phyloP scores from a whole-genome alignment of 1,140 invertebrate genomes.

The Matsumurasca onukii region DNA sequence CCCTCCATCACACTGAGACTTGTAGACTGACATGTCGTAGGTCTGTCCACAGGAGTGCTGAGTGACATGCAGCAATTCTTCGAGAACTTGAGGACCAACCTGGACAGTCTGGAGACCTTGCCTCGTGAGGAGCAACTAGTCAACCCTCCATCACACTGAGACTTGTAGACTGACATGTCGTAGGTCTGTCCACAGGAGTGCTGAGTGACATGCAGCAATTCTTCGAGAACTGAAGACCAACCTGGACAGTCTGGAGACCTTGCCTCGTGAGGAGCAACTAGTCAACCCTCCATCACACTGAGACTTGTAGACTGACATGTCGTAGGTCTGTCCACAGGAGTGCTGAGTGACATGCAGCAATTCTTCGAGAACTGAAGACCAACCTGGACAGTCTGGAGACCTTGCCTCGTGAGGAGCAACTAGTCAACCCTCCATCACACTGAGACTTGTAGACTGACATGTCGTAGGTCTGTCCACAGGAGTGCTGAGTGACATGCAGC shows the following conservation, averaged over 20 bases:
- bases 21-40: conserved; percentile 5
- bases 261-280: conserved; percentile 36
- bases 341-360: conserved; percentile 42
- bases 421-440: conserved; percentile 32
- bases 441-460: no score
- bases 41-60: conserved; percentile 37
- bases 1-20: no score
- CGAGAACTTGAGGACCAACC: conserved; percentile 39
- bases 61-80: conserved; percentile 44
- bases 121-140: conserved; percentile 36
- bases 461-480: conserved; percentile 34
- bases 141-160: no score
- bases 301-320: no score
- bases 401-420: conserved; percentile 35
- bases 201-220: conserved; percentile 43
- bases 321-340: conserved; percentile 35
- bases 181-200: conserved; percentile 36
- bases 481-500: conserved; percentile 42
- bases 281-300: no score
- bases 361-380: conserved; percentile 41
- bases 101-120: conserved; percentile 40
- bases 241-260: conserved; percentile 39
- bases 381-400: conserved; percentile 41
- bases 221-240: conserved; percentile 41
- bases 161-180: not conserved